Evolutionary conservation across 2,797 vertebrate genomes (phyloP).

Genomic region (Ambastaia sidthimunki): DNA sequence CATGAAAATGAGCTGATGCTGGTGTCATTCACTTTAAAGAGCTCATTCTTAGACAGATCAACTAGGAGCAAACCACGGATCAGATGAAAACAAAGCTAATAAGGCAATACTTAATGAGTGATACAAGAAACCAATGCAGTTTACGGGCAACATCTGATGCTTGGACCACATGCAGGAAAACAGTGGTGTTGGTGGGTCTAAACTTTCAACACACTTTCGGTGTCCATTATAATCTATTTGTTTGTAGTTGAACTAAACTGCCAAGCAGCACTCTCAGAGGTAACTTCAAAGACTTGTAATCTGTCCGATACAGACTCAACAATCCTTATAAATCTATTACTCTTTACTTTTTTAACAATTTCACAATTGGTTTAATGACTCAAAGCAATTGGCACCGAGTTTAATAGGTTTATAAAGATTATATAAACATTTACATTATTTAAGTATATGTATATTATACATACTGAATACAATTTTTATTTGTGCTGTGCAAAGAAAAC

Average conservation of each 20-base stretch:
- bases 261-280: neutral
- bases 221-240: neutral
- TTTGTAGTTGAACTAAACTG: neutral
- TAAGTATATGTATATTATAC: too few species aligned
- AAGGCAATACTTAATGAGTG: neutral
- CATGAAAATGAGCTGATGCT: neutral
- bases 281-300: neutral
- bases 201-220: neutral
- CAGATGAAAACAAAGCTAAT: neutral
- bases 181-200: neutral
- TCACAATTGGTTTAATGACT: too few species aligned
- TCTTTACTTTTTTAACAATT: too few species aligned
- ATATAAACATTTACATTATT: too few species aligned
- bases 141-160: neutral
- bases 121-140: neutral
- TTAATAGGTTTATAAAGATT: too few species aligned
- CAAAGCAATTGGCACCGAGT: too few species aligned
- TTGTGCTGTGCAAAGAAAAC: too few species aligned
- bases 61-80: neutral
- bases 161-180: neutral
- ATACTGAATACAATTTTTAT: too few species aligned
- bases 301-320: too few species aligned
- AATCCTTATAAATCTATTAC: too few species aligned
- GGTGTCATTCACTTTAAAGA: neutral
- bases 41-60: neutral